These are phyloP conservation scores for Epinotia brunnichana DNA, from an alignment of 2,888 invertebrate genomes.

Conservation along the genomic window DNA sequence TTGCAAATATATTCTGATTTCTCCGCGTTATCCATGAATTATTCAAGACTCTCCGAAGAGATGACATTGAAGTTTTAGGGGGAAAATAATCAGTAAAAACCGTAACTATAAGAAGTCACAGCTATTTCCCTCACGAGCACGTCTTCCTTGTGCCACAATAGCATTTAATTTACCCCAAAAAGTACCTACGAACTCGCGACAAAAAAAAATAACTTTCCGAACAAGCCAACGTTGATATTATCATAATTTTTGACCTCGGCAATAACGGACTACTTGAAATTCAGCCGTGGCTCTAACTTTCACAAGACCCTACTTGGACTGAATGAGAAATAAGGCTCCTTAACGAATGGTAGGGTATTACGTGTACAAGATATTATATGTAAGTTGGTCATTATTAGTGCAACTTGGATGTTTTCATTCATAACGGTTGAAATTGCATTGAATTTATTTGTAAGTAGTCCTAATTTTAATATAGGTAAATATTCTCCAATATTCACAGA, in stretches of 20 bases:
- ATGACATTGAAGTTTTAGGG: slow-evolving; percentile 11
- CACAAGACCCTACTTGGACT: slow-evolving; percentile 46
- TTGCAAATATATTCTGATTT: neutral
- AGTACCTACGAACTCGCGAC: slow-evolving; percentile 36
- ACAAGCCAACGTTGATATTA: slow-evolving; percentile 46
- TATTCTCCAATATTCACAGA: neutral
- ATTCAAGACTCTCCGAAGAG: neutral
- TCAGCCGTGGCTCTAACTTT: slow-evolving; percentile 53
- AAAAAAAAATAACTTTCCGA: slow-evolving; percentile 41
- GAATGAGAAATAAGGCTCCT: slow-evolving; percentile 51
- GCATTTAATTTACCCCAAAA: slow-evolving; percentile 42
- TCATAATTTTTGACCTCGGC: slow-evolving; percentile 52
- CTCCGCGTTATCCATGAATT: neutral
- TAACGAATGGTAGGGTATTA: slow-evolving; percentile 45
- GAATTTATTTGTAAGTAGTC: neutral
- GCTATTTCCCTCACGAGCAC: slow-evolving; percentile 32
- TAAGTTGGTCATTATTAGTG: slow-evolving; percentile 25
- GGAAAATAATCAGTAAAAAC: neutral
- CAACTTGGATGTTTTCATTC: slow-evolving; percentile 1
- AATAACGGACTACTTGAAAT: slow-evolving; percentile 53
- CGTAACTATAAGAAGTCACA: slow-evolving; percentile 2
- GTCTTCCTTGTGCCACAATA: slow-evolving; percentile 34
- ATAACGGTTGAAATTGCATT: neutral
- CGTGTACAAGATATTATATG: slow-evolving; percentile 25
- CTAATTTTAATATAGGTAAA: neutral